These are phyloP conservation scores for Noturus placidus DNA, from an alignment of 2,113 vertebrate genomes.

Conservation along the genomic window DNA sequence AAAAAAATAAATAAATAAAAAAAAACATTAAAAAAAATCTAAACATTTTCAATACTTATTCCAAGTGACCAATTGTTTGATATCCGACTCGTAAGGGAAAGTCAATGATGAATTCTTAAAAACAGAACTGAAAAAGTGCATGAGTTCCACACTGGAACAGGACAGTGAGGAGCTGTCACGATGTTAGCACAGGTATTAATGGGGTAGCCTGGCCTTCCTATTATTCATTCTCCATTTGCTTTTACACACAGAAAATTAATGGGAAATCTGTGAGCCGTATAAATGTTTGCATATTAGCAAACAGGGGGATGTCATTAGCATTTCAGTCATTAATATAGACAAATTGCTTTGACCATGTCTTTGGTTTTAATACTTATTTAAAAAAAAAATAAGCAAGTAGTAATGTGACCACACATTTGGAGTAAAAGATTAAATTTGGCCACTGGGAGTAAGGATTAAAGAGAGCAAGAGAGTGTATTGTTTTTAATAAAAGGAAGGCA, in stretches of 20 bases:
- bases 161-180: slow-evolving; percentile 21
- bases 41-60: not conserved
- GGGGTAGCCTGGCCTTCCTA: slow-evolving; percentile 35
- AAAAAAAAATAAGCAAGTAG: slow-evolving; percentile 30
- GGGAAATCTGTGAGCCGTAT: slow-evolving; percentile 35
- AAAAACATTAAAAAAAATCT: too few species aligned
- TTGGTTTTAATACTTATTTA: slow-evolving; percentile 29
- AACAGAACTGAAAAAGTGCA: too few species aligned
- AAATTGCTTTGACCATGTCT: slow-evolving; percentile 31
- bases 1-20: too few species aligned
- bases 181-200: slow-evolving; percentile 43
- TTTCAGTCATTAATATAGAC: slow-evolving; percentile 35
- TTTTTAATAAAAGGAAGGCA: slow-evolving; percentile 27
- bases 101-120: not conserved
- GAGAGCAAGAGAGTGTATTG: slow-evolving; percentile 17
- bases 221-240: slow-evolving; percentile 54
- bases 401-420: slow-evolving; percentile 40
- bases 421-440: slow-evolving; percentile 48
- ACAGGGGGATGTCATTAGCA: slow-evolving; percentile 39
- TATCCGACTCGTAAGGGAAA: not conserved
- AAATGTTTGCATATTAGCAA: slow-evolving; percentile 45
- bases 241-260: slow-evolving; percentile 48
- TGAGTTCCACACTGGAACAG: slow-evolving; percentile 1
- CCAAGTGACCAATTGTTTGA: not conserved
- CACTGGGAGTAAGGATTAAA: slow-evolving; percentile 36